Percentiles rank a stretch among this genome's conserved stretches.
phyloP scores from a whole-genome alignment of 2,888 invertebrate genomes.

The Ophion slaviceki region DNA sequence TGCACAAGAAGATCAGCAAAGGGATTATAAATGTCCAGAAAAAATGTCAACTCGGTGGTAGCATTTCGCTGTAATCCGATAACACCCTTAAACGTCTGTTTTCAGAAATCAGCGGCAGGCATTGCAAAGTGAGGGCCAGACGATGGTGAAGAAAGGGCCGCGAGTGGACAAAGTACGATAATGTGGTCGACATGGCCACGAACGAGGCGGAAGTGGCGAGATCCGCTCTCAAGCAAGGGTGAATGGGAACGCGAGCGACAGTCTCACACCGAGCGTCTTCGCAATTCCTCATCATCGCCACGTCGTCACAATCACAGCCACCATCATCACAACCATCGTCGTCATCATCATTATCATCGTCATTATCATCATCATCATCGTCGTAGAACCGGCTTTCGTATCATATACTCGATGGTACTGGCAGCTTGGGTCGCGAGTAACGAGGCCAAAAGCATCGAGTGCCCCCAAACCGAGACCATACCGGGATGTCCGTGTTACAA shows the following conservation, averaged over 20 bases:
- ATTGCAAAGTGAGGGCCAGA: conserved; percentile 62
- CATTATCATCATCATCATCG: conserved; percentile 64
- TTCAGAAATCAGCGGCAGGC: conserved; percentile 43
- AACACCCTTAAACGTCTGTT: not conserved
- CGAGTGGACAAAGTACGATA: conserved; percentile 78
- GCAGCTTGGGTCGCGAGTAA: conserved; percentile 78
- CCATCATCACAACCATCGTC: conserved; percentile 29
- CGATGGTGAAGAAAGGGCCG: conserved; percentile 77
- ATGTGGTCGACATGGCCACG: conserved; percentile 82
- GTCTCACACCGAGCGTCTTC: conserved; percentile 56
- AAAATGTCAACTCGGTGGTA: no score
- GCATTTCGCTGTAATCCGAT: no score
- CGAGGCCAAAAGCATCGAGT: conserved; percentile 84
- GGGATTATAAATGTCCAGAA: no score
- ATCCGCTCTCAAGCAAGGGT: conserved; percentile 66
- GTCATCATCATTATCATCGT: conserved; percentile 43
- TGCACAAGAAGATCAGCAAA: no score
- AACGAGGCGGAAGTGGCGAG: conserved; percentile 80
- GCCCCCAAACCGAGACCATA: conserved; percentile 90
- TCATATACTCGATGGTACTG: conserved; percentile 76
- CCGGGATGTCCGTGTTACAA: conserved; percentile 96
- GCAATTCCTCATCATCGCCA: conserved; percentile 55
- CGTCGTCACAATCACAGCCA: conserved; percentile 44
- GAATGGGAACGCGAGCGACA: conserved; percentile 61
- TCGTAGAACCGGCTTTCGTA: conserved; percentile 69